A percentile compares a stretch with the other conserved stretches of the same genome.
These are phyloP conservation scores for Chrysaora quinquecirrha DNA, from an alignment of 30 jellyfish, hydroid and myxozoan species.

Conservation along the genomic window DNA sequence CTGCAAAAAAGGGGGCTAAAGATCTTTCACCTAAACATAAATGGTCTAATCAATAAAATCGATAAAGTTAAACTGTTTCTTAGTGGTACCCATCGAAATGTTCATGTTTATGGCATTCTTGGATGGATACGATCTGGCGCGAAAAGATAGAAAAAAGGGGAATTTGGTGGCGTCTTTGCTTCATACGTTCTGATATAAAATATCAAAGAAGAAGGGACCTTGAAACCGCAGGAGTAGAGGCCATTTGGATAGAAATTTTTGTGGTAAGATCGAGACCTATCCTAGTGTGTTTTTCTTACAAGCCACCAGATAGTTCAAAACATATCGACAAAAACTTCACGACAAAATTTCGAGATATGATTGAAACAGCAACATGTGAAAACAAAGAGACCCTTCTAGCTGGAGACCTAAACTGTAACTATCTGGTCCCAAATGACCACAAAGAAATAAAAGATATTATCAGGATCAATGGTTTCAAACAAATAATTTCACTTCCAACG, in stretches of 20 bases:
- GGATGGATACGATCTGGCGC: constrained; percentile 58
- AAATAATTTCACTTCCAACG: constrained; percentile 3
- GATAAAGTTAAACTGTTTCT: constrained; percentile 27
- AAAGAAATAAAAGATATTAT: constrained; percentile 61
- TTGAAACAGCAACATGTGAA: constrained; percentile 50
- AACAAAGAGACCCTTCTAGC: constrained; percentile 65
- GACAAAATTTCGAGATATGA: constrained; percentile 48
- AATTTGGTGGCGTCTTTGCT: no score
- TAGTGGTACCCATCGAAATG: constrained; percentile 28
- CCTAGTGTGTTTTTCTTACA: constrained; percentile 54
- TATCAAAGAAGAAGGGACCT: constrained; percentile 47
- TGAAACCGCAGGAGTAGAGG: constrained; percentile 59
- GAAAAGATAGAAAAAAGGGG: constrained; percentile 59
- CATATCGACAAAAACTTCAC: constrained; percentile 54
- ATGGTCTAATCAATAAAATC: constrained; percentile 41
- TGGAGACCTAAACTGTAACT: constrained; percentile 75
- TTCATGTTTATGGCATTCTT: constrained; percentile 52
- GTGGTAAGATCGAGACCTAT: constrained; percentile 43
- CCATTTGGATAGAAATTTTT: constrained; percentile 65
- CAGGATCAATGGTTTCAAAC: constrained; percentile 57
- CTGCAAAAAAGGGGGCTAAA: constrained; percentile 52
- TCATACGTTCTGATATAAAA: constrained; percentile 40
- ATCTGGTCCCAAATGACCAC: constrained; percentile 78
- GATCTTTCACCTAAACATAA: constrained; percentile 65
- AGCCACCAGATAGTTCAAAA: constrained; percentile 64